phyloP scores from a whole-genome alignment of 2,888 invertebrate genomes.

The Agrotis segetum region DNA sequence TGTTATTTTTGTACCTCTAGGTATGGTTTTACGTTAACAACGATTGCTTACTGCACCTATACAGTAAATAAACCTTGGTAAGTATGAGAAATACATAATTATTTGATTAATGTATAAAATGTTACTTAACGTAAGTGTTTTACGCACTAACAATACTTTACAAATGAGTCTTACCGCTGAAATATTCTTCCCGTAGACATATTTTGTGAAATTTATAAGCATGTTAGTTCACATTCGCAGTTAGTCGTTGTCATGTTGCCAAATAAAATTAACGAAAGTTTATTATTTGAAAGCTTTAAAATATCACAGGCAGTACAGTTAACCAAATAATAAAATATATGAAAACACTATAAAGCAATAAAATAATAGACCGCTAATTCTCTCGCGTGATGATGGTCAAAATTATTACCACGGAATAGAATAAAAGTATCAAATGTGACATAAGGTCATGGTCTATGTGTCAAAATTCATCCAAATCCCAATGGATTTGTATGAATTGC shows the following conservation, averaged over 20 bases:
- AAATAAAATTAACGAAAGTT: constrained; percentile 7
- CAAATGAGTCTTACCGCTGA: background rate
- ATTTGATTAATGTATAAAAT: background rate
- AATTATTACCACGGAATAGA: background rate
- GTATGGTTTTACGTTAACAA: background rate
- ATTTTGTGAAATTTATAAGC: background rate
- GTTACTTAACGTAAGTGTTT: background rate
- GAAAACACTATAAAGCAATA: background rate
- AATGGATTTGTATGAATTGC: no score
- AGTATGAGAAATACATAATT: background rate
- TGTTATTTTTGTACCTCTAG: constrained; percentile 3
- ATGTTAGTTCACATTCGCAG: background rate
- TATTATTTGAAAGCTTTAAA: background rate
- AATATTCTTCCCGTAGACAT: background rate
- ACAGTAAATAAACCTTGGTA: background rate
- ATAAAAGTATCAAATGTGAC: background rate
- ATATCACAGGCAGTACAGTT: background rate
- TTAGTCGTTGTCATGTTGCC: constrained; percentile 6
- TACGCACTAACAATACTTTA: background rate
- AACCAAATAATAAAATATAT: background rate
- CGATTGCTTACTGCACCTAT: background rate
- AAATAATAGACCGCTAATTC: background rate
- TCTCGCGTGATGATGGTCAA: background rate
- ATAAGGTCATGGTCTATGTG: background rate
- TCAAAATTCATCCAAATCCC: background rate